phyloP scores from a whole-genome alignment of 2,888 invertebrate species.

The Enchytraeus crypticus region DNA sequence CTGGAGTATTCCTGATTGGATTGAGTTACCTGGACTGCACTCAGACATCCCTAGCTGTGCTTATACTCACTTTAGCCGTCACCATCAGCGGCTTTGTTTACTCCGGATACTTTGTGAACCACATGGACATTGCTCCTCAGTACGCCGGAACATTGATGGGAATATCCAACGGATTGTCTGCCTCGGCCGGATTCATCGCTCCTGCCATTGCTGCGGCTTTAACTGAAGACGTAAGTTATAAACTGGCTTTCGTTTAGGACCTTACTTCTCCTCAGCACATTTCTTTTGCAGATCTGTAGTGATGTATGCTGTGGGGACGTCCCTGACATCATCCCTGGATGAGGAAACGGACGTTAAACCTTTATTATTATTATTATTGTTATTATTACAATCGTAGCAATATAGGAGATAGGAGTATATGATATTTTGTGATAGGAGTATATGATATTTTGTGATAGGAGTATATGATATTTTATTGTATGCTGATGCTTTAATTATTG shows the following conservation, averaged over 20 bases:
- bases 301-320: too few relatives aligned
- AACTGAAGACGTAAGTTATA: conserved; percentile 33
- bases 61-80: conserved; percentile 39
- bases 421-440: too few relatives aligned
- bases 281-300: too few relatives aligned
- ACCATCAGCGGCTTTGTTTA: conserved; percentile 40
- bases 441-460: too few relatives aligned
- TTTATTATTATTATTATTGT: too few relatives aligned
- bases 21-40: conserved; percentile 43
- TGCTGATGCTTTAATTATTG: too few relatives aligned
- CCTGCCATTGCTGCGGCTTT: conserved; percentile 41
- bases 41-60: conserved; percentile 35
- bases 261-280: too few relatives aligned
- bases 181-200: conserved; percentile 45
- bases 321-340: too few relatives aligned
- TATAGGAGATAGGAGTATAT: too few relatives aligned
- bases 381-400: too few relatives aligned
- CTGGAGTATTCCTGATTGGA: conserved; percentile 39
- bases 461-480: too few relatives aligned
- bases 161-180: conserved; percentile 45
- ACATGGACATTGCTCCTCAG: conserved; percentile 47
- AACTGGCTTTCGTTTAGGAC: not conserved
- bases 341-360: too few relatives aligned
- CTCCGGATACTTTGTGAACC: conserved; percentile 46
- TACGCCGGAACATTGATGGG: conserved; percentile 47